These are phyloP conservation scores for Quadroppia sp. DNA, from an alignment of 2,888 invertebrate genomes.

Conservation along the genomic window DNA sequence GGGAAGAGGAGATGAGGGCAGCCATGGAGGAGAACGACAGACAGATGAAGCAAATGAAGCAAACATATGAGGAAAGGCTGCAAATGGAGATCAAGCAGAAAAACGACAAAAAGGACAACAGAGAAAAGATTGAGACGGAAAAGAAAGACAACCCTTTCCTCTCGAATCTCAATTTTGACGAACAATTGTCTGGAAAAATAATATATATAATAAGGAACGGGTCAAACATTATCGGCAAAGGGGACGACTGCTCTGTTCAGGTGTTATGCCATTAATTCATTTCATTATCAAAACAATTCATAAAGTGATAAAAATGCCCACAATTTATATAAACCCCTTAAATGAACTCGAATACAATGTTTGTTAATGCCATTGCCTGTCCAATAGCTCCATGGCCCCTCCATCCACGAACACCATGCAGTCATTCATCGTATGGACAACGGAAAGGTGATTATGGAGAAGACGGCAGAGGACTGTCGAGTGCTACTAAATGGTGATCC, in stretches of 20 bases:
- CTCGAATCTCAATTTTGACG: constrained; percentile 60
- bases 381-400: no score
- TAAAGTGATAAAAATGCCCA: no score
- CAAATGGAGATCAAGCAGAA: constrained; percentile 49
- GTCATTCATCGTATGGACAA: constrained; percentile 52
- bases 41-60: constrained; percentile 57
- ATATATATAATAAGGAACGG: constrained; percentile 57
- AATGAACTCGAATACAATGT: no score
- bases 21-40: constrained; percentile 55
- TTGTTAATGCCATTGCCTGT: no score
- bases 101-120: constrained; percentile 28
- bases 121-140: constrained; percentile 49
- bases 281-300: no score
- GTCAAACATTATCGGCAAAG: constrained; percentile 54
- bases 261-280: no score
- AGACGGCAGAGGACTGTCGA: constrained; percentile 51
- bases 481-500: constrained; percentile 58
- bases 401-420: constrained; percentile 57
- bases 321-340: no score
- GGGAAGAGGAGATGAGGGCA: constrained; percentile 53
- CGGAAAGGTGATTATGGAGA: constrained; percentile 53
- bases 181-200: constrained; percentile 57
- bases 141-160: constrained; percentile 54
- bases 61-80: constrained; percentile 55
- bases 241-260: constrained; percentile 53